Evolutionary conservation across 1,140 invertebrate species (phyloP).

Genomic region (Cyphomyrmex costatus): DNA sequence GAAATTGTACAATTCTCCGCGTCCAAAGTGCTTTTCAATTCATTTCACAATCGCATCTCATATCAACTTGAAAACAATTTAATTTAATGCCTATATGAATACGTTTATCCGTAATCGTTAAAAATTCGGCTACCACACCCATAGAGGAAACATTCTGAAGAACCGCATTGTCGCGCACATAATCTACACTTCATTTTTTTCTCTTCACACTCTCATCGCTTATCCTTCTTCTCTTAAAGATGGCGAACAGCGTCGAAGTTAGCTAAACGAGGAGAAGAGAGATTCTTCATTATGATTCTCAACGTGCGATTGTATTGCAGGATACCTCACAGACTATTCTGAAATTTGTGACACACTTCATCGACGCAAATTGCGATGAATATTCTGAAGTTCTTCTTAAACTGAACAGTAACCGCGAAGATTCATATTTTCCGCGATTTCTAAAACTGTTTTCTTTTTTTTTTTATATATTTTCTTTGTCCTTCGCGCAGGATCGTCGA

Average conservation of each 20-base stretch:
- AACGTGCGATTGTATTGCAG: neutral
- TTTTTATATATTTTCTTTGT: conserved; percentile 30
- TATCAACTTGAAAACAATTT: neutral
- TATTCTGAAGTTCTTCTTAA: neutral
- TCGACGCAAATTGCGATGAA: neutral
- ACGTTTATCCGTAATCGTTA: neutral
- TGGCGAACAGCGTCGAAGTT: conserved; percentile 46
- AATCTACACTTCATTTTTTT: conserved; percentile 38
- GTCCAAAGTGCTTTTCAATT: neutral
- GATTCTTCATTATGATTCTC: conserved; percentile 62
- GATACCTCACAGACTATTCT: neutral
- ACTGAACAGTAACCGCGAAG: neutral
- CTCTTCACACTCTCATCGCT: neutral
- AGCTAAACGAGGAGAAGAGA: conserved; percentile 80
- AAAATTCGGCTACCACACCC: conserved; percentile 5
- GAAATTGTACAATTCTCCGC: neutral
- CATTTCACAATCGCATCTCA: neutral
- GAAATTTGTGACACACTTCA: neutral
- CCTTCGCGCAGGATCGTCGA: conserved; percentile 9
- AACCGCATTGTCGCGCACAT: conserved; percentile 15
- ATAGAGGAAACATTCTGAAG: neutral
- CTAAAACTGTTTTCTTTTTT: neutral
- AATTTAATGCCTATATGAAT: neutral
- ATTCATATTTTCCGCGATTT: neutral
- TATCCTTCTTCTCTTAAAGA: conserved; percentile 14